These are phyloP conservation scores for Dysmachus trigonus DNA, from an alignment of 2,888 invertebrate genomes.

Conservation along the genomic window DNA sequence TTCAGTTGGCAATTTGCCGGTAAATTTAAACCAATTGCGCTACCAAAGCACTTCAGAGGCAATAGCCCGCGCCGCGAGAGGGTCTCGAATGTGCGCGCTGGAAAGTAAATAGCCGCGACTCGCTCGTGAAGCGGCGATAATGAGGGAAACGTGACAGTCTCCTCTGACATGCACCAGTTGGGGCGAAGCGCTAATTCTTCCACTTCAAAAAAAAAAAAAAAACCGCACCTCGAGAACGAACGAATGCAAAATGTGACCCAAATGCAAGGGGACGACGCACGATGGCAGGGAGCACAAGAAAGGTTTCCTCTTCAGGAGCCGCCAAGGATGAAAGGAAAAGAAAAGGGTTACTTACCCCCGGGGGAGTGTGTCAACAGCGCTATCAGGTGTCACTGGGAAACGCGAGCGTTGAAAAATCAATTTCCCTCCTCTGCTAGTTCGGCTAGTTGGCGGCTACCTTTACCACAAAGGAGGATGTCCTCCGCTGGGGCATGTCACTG, in stretches of 20 bases:
- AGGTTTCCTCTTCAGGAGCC: neutral
- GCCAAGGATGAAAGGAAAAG: neutral
- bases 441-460: neutral
- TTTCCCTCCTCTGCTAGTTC: neutral
- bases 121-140: neutral
- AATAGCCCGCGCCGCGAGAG: neutral
- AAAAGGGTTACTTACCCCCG: neutral
- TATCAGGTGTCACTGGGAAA: neutral
- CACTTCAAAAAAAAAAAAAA: neutral
- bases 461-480: neutral
- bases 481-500: neutral
- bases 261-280: neutral
- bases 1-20: neutral
- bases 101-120: neutral
- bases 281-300: neutral
- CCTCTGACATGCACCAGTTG: neutral
- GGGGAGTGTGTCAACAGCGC: neutral
- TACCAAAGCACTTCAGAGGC: neutral
- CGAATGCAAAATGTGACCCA: neutral
- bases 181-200: neutral
- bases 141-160: neutral
- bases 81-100: neutral
- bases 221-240: neutral
- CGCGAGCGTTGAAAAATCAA: constrained; percentile 20
- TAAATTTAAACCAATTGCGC: neutral